Evolutionary conservation across 2,113 vertebrate species (phyloP), one percentile per base, ranked within the genome.

Genomic region (Astur gentilis): DNA sequence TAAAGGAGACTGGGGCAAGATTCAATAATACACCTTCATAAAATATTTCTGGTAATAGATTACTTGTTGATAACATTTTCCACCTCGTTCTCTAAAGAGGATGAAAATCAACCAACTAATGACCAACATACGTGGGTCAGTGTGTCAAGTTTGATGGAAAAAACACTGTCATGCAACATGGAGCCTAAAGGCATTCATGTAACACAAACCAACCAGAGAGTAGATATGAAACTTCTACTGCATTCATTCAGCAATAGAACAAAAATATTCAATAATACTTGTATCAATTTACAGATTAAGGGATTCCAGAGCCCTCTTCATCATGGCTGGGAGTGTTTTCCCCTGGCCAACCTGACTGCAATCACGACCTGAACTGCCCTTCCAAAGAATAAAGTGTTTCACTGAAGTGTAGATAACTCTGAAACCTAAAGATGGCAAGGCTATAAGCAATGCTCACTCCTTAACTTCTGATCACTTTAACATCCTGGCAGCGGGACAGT

Each of bases 351-450:
- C 15, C 14, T 29, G 62, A 69, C 71, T 18, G 49, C 0, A 0
- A 78, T 25, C 61, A 60, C 0, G 2, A 55, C 32, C 15, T 0
- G 0, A 88, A 45, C 34, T 34, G 31, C 55, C 14, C 44, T 77
- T 88, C 54, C 62, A 82, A 81, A 67, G 29, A 94, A 70, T 5
- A 34, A 54, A 65, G 27, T 22, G 19, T 44, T 87, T 72, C 61
- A 58, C 31, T 77, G 17, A 45, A 81, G n/a, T 2, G 6, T 10
- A 29, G 60, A 55, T 92, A 95, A 83, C 9, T 54, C 50, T 75
- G 55, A 77, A 50, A 77, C n/a, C 34, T 87, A 67, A 81, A 65
- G 60, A 77, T 26, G 55, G 12, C 32, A 65, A 49, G 52, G n/a
- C 16, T 32, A 11, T 32, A 87, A 73, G n/a, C 27, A 83, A 12